Base-by-base conservation (phyloP, 2,797 vertebrate genomes). In the Pangasius mekongensis region DNA sequence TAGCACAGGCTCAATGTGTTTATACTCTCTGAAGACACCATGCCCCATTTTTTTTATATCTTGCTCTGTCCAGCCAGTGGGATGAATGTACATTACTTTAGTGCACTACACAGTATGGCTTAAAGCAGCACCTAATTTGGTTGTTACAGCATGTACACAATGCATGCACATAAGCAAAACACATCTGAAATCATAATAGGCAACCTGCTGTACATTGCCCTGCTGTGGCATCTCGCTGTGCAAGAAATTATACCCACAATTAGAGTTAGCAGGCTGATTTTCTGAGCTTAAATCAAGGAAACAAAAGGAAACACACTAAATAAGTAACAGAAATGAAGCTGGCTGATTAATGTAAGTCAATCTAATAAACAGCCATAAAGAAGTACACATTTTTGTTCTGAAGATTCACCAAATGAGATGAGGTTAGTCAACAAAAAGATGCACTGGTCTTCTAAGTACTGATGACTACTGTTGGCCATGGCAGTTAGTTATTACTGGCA, bases 401-500 rank as follows among this genome's bases (percentile, higher is more conserved):
- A 39, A 60, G 14, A 36, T 39, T 58, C 33, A 39, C 22, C 20
- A 13, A 81, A 60, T 39, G 3, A 36, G 5, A 39, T 39, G 10
- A 39, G 54, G 22, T 62, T 27, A 43, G 11, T 83, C 58, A 27
- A 47, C 43, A 49, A 20, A 83, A 22, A n/a, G 9, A 16, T 30
- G 27, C 13, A 30, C 22, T 64, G 58, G 24, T 62, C 22, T 43
- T 58, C 52, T 64, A 64, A 47, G 7, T 39, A 16, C n/a, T n/a
- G 27, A 47, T 24, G 43, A 49, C 11, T n/a, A 8, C 39, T 33
- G 39, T 6, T 52, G n/a, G 8, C 18, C n/a, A 14, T 52, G 9
- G 60, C 62, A 22, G 9, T 67, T 11, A 84, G n/a, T 69, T 84
- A 69, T 84, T 84, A 67, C 47, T 36, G 47, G 16, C 43, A 67